Base-by-base conservation (phyloP, 2,113 vertebrate species). In the Fukomys damarensis region DNA sequence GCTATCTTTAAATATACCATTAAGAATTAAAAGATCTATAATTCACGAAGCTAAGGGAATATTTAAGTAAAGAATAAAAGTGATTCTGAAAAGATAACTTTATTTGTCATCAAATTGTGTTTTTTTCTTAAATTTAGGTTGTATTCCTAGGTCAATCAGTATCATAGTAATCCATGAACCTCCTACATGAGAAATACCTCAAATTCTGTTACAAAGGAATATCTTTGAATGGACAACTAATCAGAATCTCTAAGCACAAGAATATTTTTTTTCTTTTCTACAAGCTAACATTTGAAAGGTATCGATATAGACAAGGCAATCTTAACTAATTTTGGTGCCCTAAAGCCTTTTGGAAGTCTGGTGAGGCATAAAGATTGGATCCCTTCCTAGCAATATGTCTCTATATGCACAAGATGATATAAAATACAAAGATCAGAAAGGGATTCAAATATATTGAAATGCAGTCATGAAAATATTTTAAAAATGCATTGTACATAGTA, bases 401-500 rank as follows among this genome's bases (percentile, higher is more conserved):
- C 56, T 59, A 52, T 8, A 20, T 46, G 7, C 3, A 76, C 59
- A 32, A 86, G 90, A 76, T 76, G 72, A 76, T 16, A 76, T 46
- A 92, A 95, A 93, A 77, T 95, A 35, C n/a, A 93, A 72, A 20
- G 22, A 28, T 54, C 22, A 86, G 13, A 86, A 95, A 93, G 32
- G 46, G 96, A 79, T 20, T 19, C 26, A 91, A 35, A 24, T 58
- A 35, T 68, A 82, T 82, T 81, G 82, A 91, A 91, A 87, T 85
- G 38, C 10, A 58, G 8, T 80, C 76, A 83, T 90, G 32, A 95
- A 95, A 80, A 80, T 90, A 95, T 93, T 95, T 90, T 30, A 54
- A 92, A 72, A 94, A 94, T 70, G 86, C 46, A 93, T 91, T 96
- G 4, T 88, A 76, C 54, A 52, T n/a, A 94, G 35, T 77, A 88